A percentile compares a stretch with the other conserved stretches of the same genome.
phyloP scores from a whole-genome alignment of 2,888 invertebrate genomes.

The Chrysotoxum bicinctum region DNA sequence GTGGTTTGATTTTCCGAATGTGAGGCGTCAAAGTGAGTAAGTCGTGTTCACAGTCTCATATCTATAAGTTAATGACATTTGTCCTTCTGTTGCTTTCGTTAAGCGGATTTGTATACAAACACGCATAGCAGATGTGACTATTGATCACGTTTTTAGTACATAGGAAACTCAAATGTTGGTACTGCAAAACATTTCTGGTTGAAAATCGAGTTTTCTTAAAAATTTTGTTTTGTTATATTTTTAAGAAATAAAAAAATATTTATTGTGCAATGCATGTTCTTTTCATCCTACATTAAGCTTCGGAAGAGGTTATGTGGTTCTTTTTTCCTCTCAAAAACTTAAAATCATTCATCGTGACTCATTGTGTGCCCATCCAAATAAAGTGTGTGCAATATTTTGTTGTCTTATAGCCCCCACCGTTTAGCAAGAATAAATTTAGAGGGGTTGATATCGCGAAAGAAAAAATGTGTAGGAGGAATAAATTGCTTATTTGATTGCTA shows the following conservation, averaged over 20 bases:
- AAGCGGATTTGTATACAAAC: too few species aligned
- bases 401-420: not conserved
- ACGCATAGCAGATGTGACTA: too few species aligned
- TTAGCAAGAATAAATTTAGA: constrained; percentile 8
- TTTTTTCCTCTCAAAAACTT: not conserved
- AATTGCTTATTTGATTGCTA: constrained; percentile 1
- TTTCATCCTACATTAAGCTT: not conserved
- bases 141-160: too few species aligned
- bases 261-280: not conserved
- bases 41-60: too few species aligned
- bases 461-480: constrained; percentile 16
- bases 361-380: constrained; percentile 8
- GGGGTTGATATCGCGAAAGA: constrained; percentile 21
- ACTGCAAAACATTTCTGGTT: too few species aligned
- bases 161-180: too few species aligned
- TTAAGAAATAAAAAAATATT: not conserved
- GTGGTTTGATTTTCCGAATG: too few species aligned
- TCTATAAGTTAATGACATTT: too few species aligned
- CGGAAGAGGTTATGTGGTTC: not conserved
- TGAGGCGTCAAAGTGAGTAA: too few species aligned
- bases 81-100: too few species aligned
- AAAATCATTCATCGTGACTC: constrained; percentile 26
- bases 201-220: too few species aligned
- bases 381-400: constrained; percentile 26
- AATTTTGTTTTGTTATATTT: too few species aligned